Percentiles rank a stretch among this genome's conserved stretches.
These are phyloP conservation scores for Antrozous pallidus DNA, from an alignment of 2,797 vertebrate genomes.

Conservation along the genomic window DNA sequence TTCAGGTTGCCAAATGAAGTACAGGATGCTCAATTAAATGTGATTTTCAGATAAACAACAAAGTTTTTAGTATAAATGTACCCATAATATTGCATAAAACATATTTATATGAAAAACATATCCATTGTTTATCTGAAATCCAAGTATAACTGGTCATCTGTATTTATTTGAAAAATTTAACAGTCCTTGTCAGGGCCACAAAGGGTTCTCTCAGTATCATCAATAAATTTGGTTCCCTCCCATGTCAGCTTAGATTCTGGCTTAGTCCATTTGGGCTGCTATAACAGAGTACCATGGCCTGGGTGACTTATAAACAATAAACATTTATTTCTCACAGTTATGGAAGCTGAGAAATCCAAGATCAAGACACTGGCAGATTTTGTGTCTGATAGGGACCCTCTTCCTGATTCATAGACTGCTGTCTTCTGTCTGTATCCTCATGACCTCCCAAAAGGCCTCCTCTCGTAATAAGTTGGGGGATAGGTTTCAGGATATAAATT, in stretches of 20 bases:
- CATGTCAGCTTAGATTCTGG: background rate
- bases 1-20: constrained; percentile 40
- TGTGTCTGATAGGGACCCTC: background rate
- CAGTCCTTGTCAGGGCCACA: background rate
- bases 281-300: background rate
- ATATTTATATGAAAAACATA: background rate
- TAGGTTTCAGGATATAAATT: background rate
- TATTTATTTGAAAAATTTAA: background rate
- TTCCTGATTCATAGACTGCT: background rate
- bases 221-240: background rate
- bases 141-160: background rate
- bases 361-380: background rate
- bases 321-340: background rate
- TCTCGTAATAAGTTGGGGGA: background rate
- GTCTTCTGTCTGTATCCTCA: background rate
- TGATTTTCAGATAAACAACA: constrained; percentile 43
- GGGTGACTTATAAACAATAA: background rate
- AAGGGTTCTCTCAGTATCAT: background rate
- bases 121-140: constrained; percentile 4
- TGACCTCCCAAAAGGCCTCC: background rate
- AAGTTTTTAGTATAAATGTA: background rate
- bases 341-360: background rate
- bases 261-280: background rate
- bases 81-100: background rate
- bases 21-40: background rate